These are phyloP conservation scores for Acanthosepion pharaonis DNA, from an alignment of 2,888 invertebrate species.

Conservation along the genomic window DNA sequence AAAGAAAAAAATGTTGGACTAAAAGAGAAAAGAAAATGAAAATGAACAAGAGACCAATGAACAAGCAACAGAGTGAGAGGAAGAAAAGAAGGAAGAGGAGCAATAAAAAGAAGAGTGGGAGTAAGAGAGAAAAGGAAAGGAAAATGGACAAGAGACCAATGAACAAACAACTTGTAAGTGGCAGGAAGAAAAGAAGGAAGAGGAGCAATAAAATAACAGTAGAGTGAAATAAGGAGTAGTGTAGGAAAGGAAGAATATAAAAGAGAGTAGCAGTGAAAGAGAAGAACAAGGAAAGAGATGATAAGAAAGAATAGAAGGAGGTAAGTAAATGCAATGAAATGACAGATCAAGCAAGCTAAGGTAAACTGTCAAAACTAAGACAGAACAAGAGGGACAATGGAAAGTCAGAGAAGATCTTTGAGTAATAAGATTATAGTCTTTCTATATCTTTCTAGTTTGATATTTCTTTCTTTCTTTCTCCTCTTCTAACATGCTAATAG, in stretches of 20 bases:
- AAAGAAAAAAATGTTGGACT: neutral
- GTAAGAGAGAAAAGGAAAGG: neutral
- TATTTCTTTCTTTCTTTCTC: neutral
- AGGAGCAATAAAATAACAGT: neutral
- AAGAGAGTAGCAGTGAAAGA: neutral
- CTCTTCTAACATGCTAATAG: neutral
- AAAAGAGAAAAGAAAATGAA: neutral
- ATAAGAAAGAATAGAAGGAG: neutral
- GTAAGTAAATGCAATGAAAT: neutral
- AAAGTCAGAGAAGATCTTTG: neutral
- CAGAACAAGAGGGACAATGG: neutral
- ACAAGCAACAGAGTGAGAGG: no score
- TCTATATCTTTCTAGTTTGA: neutral
- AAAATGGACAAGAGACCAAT: neutral
- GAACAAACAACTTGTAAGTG: neutral
- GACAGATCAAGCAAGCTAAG: neutral
- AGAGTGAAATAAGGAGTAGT: neutral
- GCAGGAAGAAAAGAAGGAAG: neutral
- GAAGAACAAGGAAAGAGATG: neutral
- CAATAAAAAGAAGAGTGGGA: no score
- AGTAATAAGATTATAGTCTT: neutral
- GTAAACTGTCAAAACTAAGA: neutral
- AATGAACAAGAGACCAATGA: no score
- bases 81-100: no score
- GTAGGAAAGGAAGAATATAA: neutral